Evolutionary conservation across 2,797 vertebrate genomes (phyloP), one percentile per base, ranked within the genome.

Genomic region (Thamnophis elegans): DNA sequence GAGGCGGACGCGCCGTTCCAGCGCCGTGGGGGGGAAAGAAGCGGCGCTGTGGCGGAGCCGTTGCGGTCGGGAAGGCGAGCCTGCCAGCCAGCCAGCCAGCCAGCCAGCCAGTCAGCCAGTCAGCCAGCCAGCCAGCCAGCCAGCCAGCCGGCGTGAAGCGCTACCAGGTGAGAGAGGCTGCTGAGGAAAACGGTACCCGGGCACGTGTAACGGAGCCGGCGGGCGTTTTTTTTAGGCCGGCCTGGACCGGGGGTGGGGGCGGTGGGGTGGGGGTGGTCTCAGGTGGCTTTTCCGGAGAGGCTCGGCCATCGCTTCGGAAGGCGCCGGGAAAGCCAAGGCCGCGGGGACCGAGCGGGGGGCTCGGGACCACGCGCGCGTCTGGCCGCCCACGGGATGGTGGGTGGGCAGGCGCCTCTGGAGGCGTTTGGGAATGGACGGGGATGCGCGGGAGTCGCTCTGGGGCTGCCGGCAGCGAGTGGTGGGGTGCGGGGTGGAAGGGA

Each of bases 211-310:
- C 36, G 32, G 68, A 36, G 68, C 32, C 68, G 68, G 14, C 16
- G 73, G 73, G 36, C 73, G 73, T 82, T 82, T 68, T 68, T 68
- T 78, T 78, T 9, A 47, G 73, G 73, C 73, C 36, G 36, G 32
- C 73, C 73, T 36, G 18, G 68, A 78, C 3, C 18, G 3, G 6
- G 0, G 32, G 47, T 5, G 47, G 47, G 47, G 5, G 6, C 47
- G 1, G 25, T 1, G 59, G 0, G 32, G 0, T 2, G 22, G 25
- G 0, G 32, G 0, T 2, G 22, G 25, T 32, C 65, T 5, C 65
- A 16, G n/a, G 32, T 2, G 28, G 36, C 3, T 78, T 78, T 78
- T 78, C 73, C 32, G 16, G 68, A 78, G 20, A 36, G 10, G 36
- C 36, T 32, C 36, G 36, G 73, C 73, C 36, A 11, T 5, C 73